Evolutionary conservation across 2,797 vertebrate species (phyloP).

Genomic region (Ctenopoma kingsleyae): DNA sequence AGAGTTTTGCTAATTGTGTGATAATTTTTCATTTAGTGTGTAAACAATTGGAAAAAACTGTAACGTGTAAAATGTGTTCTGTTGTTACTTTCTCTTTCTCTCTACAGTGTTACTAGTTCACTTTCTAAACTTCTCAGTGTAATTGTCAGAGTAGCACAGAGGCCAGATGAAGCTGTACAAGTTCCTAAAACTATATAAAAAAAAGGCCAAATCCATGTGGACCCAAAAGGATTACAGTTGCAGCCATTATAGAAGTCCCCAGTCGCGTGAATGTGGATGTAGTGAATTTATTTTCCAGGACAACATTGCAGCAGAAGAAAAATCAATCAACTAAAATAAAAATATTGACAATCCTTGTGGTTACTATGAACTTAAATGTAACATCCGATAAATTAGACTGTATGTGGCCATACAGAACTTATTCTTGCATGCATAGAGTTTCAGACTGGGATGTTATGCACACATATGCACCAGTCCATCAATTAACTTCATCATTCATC

Average conservation of each 20-base stretch:
- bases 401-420: background rate
- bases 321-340: slow-evolving; percentile 12
- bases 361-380: background rate
- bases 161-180: slow-evolving; percentile 2
- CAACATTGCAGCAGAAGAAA: slow-evolving; percentile 12
- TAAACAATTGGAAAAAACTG: too few species aligned
- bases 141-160: slow-evolving; percentile 21
- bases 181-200: slow-evolving; percentile 16
- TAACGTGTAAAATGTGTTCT: too few species aligned
- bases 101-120: background rate
- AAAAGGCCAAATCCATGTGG: background rate
- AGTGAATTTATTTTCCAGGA: background rate
- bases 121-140: background rate
- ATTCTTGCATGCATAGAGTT: background rate
- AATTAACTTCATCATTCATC: slow-evolving; percentile 48
- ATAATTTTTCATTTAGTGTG: too few species aligned
- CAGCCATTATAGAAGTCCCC: slow-evolving; percentile 31
- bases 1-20: too few species aligned
- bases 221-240: slow-evolving; percentile 36
- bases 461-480: slow-evolving; percentile 16
- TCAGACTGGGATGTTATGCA: background rate
- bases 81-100: background rate
- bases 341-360: background rate
- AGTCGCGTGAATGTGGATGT: background rate
- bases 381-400: background rate